Evolutionary conservation across 2,888 invertebrate genomes (phyloP).

Genomic region (Laothoe populi): DNA sequence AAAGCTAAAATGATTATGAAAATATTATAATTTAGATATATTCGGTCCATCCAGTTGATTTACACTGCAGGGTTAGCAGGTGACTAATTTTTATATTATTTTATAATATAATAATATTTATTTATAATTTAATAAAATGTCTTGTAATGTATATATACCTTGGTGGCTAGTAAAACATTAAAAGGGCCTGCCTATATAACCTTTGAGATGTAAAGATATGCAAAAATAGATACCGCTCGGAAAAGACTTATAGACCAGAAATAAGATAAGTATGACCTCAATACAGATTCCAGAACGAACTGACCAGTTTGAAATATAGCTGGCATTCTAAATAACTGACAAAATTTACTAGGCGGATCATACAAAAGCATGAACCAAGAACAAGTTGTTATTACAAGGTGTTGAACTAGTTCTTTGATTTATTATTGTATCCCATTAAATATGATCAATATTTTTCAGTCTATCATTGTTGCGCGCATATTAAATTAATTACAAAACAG

Average conservation of each 20-base stretch:
- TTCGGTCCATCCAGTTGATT: no score
- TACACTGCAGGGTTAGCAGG: no score
- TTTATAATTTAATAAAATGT: no score
- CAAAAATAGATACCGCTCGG: constrained; percentile 51
- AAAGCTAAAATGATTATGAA: no score
- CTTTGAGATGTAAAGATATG: constrained; percentile 50
- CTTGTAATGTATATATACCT: no score
- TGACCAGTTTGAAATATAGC: constrained; percentile 60
- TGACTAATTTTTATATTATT: no score
- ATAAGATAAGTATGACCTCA: constrained; percentile 67
- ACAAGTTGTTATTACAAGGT: constrained; percentile 76
- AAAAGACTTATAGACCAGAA: constrained; percentile 55
- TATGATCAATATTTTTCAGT: constrained; percentile 71
- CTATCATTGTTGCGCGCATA: constrained; percentile 62
- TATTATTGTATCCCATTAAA: constrained; percentile 68
- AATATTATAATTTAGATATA: no score
- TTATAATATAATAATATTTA: no score
- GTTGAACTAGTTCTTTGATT: constrained; percentile 77
- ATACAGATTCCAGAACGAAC: constrained; percentile 59
- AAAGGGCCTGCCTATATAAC: constrained; percentile 42
- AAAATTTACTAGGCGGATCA: constrained; percentile 59
- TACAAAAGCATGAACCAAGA: constrained; percentile 59
- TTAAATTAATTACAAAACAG: constrained; percentile 60
- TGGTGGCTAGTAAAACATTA: constrained; percentile 33
- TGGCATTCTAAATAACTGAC: constrained; percentile 64